These are phyloP conservation scores for Lissocephala sabroskyi DNA, from an alignment of 2,888 invertebrate genomes.

Conservation along the genomic window DNA sequence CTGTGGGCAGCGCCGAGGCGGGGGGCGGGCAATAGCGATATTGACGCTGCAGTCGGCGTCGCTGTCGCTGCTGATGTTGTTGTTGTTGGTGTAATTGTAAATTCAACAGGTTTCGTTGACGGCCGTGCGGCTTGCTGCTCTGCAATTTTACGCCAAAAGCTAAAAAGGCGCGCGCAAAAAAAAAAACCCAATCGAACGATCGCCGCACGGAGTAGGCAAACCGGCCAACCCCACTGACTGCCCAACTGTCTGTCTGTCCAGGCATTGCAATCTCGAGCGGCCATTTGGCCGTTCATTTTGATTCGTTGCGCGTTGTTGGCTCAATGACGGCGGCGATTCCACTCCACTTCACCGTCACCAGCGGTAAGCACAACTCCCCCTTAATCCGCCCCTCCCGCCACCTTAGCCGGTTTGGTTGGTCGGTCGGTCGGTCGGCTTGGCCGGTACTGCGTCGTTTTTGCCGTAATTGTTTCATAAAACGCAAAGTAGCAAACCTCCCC, in stretches of 20 bases:
- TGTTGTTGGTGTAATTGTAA: slow-evolving; percentile 50
- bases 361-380: background rate
- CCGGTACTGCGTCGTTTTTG: slow-evolving; percentile 21
- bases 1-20: background rate
- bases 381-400: no score
- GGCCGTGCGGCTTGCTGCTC: slow-evolving; percentile 39
- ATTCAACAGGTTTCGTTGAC: slow-evolving; percentile 63
- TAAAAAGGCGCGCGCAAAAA: slow-evolving; percentile 16
- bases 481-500: slow-evolving; percentile 37
- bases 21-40: background rate
- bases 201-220: slow-evolving; percentile 36
- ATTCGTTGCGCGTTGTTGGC: slow-evolving; percentile 30
- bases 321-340: slow-evolving; percentile 5
- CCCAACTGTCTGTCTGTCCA: background rate
- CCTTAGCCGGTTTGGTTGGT: background rate
- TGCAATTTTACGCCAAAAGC: slow-evolving; percentile 59
- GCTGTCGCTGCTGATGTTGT: no score
- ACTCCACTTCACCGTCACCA: background rate
- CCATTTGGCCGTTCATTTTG: slow-evolving; percentile 30
- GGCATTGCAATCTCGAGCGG: background rate
- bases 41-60: slow-evolving; percentile 20
- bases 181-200: background rate
- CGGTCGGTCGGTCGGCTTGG: slow-evolving; percentile 25
- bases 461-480: slow-evolving; percentile 60
- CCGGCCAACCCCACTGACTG: slow-evolving; percentile 30